A percentile compares a stretch with the other conserved stretches of the same genome.
Evolutionary conservation across 1,140 invertebrate species (phyloP).

Genomic region (Zaprionus ghesquierei): DNA sequence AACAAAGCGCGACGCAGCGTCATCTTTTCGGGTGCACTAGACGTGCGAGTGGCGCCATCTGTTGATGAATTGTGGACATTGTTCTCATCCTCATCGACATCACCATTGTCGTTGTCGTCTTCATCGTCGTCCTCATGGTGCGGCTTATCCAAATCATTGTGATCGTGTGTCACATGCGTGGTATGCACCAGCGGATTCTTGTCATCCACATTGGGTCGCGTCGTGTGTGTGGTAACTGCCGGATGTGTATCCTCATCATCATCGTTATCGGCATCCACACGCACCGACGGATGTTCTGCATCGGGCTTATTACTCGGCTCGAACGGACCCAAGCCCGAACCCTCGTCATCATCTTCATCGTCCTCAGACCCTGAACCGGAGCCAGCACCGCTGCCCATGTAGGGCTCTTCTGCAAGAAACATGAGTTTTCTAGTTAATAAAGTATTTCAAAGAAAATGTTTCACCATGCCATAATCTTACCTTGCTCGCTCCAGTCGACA

Average conservation of each 20-base stretch:
- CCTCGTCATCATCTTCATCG: slow-evolving; percentile 83
- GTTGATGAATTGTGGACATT: slow-evolving; percentile 19
- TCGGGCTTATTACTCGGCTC: slow-evolving; percentile 75
- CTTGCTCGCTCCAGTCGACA: slow-evolving; percentile 92
- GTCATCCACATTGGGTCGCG: slow-evolving; percentile 62
- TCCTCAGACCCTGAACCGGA: slow-evolving; percentile 84
- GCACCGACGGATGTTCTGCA: slow-evolving; percentile 67
- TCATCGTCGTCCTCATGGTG: slow-evolving; percentile 38
- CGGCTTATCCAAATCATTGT: slow-evolving; percentile 55
- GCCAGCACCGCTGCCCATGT: slow-evolving; percentile 85
- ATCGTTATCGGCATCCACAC: slow-evolving; percentile 58
- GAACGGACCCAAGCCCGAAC: slow-evolving; percentile 82
- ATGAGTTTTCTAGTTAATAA: not conserved
- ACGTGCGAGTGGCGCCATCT: slow-evolving; percentile 43
- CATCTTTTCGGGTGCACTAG: slow-evolving; percentile 81
- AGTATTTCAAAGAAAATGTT: not conserved
- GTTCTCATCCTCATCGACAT: slow-evolving; percentile 32
- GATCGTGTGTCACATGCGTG: slow-evolving; percentile 53
- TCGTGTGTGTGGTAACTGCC: slow-evolving; percentile 52
- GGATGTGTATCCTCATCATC: slow-evolving; percentile 65
- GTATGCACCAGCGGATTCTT: slow-evolving; percentile 58
- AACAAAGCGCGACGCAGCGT: slow-evolving; percentile 86
- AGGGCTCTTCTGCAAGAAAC: slow-evolving; percentile 83
- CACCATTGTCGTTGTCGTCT: slow-evolving; percentile 13
- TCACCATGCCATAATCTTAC: slow-evolving; percentile 66